A percentile compares a stretch with the other conserved stretches of the same genome.
These are phyloP conservation scores for Entomobrya proxima DNA, from an alignment of 2,888 invertebrate species.

Conservation along the genomic window DNA sequence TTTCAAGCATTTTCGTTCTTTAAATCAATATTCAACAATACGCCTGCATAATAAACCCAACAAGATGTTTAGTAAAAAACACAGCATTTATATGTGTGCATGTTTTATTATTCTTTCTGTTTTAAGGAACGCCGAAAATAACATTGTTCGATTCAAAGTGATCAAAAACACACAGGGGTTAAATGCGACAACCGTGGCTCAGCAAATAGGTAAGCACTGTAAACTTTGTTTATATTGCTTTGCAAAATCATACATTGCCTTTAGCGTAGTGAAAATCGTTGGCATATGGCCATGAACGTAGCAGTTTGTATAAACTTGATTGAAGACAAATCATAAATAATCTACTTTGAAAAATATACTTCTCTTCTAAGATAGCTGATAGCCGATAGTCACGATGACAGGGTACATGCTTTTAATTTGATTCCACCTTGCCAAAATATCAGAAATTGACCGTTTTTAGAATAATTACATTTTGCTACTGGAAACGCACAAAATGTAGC, in stretches of 20 bases:
- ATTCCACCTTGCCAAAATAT: too few relatives aligned
- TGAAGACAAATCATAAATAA: too few relatives aligned
- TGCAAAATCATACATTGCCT: too few relatives aligned
- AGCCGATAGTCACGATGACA: too few relatives aligned
- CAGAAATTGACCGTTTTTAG: too few relatives aligned
- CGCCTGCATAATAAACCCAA: neutral
- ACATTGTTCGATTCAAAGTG: conserved; percentile 88
- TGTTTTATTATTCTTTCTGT: neutral
- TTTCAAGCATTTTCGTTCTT: neutral
- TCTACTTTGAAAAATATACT: too few relatives aligned
- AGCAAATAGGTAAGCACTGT: conserved; percentile 69
- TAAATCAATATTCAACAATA: neutral
- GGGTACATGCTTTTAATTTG: too few relatives aligned
- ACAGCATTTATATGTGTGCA: neutral
- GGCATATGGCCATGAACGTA: neutral
- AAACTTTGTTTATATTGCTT: neutral
- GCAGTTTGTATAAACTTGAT: neutral
- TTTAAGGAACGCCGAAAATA: conserved; percentile 83
- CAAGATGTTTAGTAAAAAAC: neutral
- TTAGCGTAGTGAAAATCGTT: neutral
- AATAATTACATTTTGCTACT: too few relatives aligned
- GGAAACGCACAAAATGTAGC: too few relatives aligned
- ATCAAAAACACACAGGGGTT: conserved; percentile 82
- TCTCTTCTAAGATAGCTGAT: too few relatives aligned
- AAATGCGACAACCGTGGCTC: conserved; percentile 82